Conservation (phyloP, 2,888 invertebrate species). For the Rhimphoctona megacephalus region DNA sequence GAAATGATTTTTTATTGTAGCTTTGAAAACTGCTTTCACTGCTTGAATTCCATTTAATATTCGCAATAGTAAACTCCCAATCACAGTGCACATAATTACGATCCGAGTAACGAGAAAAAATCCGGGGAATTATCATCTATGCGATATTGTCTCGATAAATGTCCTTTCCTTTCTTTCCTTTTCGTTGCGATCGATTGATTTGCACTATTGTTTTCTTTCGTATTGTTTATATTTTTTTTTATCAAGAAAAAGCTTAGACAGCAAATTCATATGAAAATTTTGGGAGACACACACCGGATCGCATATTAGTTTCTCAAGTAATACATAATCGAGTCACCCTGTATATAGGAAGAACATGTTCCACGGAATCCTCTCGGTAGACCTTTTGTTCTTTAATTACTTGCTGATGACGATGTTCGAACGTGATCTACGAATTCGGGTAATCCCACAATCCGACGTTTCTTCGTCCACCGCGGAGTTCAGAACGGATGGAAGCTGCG, state of each 20-base stretch:
- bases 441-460: slow-evolving; percentile 34
- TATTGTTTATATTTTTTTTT: background rate
- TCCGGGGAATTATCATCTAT: slow-evolving; percentile 64
- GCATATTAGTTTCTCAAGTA: slow-evolving; percentile 70
- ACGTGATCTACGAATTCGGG: slow-evolving; percentile 38
- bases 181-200: background rate
- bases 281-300: slow-evolving; percentile 50
- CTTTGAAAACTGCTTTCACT: background rate
- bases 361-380: slow-evolving; percentile 80
- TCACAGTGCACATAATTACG: slow-evolving; percentile 19
- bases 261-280: slow-evolving; percentile 8
- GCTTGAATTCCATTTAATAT: background rate
- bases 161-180: background rate
- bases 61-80: background rate
- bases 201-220: background rate
- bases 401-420: slow-evolving; percentile 75
- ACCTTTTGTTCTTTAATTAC: slow-evolving; percentile 79
- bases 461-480: slow-evolving; percentile 43
- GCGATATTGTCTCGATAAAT: slow-evolving; percentile 37
- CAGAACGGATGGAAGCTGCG: background rate
- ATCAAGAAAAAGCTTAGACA: background rate
- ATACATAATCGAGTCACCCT: slow-evolving; percentile 81
- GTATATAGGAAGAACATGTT: slow-evolving; percentile 82
- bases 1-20: background rate
- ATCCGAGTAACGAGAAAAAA: slow-evolving; percentile 61